Percentiles rank a stretch among this genome's conserved stretches.
Evolutionary conservation across 1,140 invertebrate genomes (phyloP).

Genomic region (Drosophila kikkawai): DNA sequence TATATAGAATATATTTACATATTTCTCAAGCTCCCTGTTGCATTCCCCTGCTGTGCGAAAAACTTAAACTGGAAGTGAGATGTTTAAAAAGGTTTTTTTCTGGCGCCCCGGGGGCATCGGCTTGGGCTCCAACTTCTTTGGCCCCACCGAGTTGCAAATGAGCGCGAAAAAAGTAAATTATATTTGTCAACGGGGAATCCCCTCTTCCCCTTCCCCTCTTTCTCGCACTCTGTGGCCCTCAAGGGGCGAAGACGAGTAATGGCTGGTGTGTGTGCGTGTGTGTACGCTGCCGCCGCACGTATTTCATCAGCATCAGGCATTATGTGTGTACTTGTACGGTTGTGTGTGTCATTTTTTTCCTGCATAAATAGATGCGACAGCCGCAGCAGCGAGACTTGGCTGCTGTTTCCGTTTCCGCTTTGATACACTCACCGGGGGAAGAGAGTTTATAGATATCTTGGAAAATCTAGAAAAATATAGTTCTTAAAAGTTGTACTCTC

Average conservation of each 20-base stretch:
- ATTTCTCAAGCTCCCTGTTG: conserved; percentile 13
- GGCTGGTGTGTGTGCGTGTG: conserved; percentile 37
- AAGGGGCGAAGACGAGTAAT: conserved; percentile 15
- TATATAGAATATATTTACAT: background rate
- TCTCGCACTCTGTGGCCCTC: conserved; percentile 1
- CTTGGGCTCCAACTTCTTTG: conserved; percentile 23
- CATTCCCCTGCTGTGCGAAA: conserved; percentile 34
- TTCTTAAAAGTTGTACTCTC: background rate
- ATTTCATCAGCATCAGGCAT: conserved; percentile 72
- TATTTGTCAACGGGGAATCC: conserved; percentile 71
- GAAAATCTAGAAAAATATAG: background rate
- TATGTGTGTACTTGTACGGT: conserved; percentile 41
- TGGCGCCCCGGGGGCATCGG: conserved; percentile 51
- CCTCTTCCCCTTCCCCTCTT: background rate
- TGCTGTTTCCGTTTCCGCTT: conserved; percentile 71
- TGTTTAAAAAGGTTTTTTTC: conserved; percentile 61
- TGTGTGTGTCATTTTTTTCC: conserved; percentile 53
- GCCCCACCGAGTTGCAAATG: conserved; percentile 54
- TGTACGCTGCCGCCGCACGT: conserved; percentile 60
- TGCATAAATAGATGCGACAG: conserved; percentile 77
- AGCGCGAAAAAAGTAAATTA: conserved; percentile 80
- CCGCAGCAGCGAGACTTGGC: conserved; percentile 50
- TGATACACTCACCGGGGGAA: conserved; percentile 27
- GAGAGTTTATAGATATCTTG: background rate
- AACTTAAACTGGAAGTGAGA: conserved; percentile 55